Conservation (phyloP, 2,113 vertebrate genomes). For the Osmerus mordax region DNA sequence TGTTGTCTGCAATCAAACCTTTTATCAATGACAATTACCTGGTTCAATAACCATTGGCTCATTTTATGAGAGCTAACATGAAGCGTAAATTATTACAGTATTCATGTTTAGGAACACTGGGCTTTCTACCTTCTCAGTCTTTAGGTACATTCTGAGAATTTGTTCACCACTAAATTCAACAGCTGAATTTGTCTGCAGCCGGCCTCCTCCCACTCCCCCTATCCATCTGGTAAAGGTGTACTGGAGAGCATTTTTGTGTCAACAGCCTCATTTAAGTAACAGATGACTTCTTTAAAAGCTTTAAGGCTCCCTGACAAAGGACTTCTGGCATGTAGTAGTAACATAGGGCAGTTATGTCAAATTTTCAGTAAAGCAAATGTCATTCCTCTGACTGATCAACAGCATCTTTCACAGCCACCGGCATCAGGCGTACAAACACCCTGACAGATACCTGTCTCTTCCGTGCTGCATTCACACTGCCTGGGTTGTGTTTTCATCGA, state of each 20-base stretch:
- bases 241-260: constrained; percentile 27
- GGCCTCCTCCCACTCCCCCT: constrained; percentile 29
- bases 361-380: constrained; percentile 10
- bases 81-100: no score
- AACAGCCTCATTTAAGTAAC: constrained; percentile 30
- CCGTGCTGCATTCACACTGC: not conserved
- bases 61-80: no score
- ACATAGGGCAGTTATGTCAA: constrained; percentile 9
- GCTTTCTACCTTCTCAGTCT: no score
- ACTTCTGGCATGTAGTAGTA: constrained; percentile 2
- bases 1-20: no score
- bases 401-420: not conserved
- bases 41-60: no score
- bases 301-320: constrained; percentile 10
- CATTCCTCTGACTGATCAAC: constrained; percentile 19
- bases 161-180: not conserved
- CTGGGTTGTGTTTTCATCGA: not conserved
- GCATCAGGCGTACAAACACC: not conserved
- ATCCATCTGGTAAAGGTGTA: constrained; percentile 18
- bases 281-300: constrained; percentile 35
- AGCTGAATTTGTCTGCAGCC: constrained; percentile 18
- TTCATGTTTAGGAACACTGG: no score
- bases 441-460: constrained; percentile 6
- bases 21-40: no score
- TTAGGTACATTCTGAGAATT: no score